Conservation (phyloP, 1,140 invertebrate species). For the Theocolax elegans region DNA sequence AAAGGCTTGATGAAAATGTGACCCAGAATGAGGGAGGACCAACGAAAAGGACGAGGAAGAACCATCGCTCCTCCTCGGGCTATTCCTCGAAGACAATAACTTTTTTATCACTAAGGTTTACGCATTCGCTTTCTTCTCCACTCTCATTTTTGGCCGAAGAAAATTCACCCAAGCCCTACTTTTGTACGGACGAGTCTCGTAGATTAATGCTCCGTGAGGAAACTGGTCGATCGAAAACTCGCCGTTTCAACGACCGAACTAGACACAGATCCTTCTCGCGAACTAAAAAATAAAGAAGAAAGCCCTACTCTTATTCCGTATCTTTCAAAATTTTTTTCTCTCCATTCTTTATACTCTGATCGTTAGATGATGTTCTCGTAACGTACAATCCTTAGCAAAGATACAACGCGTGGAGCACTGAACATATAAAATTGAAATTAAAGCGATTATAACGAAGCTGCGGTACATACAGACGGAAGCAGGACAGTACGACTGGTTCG, state of each 20-base stretch:
- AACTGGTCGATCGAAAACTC: conserved; percentile 23
- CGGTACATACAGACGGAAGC: too few relatives aligned
- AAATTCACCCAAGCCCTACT: conserved; percentile 8
- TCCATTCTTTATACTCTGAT: not conserved
- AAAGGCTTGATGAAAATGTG: conserved; percentile 53
- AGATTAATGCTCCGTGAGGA: conserved; percentile 27
- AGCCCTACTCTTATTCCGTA: too few relatives aligned
- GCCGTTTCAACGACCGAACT: not conserved
- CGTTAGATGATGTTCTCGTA: too few relatives aligned
- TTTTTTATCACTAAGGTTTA: conserved; percentile 35
- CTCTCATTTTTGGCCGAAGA: not conserved
- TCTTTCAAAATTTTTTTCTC: not conserved
- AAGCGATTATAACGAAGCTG: too few relatives aligned
- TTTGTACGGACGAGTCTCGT: conserved; percentile 16
- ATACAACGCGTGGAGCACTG: too few relatives aligned
- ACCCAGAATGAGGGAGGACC: conserved; percentile 44
- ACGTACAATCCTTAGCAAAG: too few relatives aligned
- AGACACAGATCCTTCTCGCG: not conserved
- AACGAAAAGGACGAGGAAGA: not conserved
- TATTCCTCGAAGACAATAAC: conserved; percentile 42
- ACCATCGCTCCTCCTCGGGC: conserved; percentile 15
- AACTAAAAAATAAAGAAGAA: too few relatives aligned
- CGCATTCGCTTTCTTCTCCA: conserved; percentile 21
- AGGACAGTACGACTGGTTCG: too few relatives aligned
- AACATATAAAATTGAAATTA: too few relatives aligned